Conservation (phyloP, 2,113 vertebrate species). For the Serilophus lunatus region DNA sequence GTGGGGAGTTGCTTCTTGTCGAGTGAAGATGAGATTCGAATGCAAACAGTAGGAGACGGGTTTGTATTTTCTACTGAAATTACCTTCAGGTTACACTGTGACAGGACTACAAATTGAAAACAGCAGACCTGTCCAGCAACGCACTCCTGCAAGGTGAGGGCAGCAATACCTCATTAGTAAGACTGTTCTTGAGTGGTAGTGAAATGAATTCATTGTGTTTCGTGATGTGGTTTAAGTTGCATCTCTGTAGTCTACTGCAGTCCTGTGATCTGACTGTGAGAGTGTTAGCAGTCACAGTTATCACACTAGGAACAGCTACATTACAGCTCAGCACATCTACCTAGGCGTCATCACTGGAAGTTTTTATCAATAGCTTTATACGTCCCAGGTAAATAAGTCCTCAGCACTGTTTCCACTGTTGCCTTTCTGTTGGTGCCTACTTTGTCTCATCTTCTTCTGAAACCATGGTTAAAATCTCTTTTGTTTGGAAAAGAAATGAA, state of each 20-base stretch:
- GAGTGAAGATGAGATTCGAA: conserved; percentile 37
- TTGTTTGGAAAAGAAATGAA: background rate
- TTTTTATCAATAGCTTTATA: background rate
- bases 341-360: background rate
- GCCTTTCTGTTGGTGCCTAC: background rate
- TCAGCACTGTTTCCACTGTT: background rate
- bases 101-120: conserved; percentile 6
- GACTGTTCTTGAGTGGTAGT: background rate
- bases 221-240: background rate
- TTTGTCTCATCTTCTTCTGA: background rate
- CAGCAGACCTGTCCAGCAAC: background rate
- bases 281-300: background rate
- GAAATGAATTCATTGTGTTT: background rate
- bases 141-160: background rate
- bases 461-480: background rate
- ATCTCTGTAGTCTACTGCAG: background rate
- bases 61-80: conserved; percentile 52
- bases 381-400: background rate
- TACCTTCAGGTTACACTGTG: conserved; percentile 24
- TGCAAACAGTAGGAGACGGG: background rate
- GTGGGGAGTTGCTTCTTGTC: conserved; percentile 8
- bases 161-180: background rate
- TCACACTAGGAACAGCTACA: background rate
- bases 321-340: background rate
- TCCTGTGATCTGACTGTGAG: background rate